phyloP scores from a whole-genome alignment of 2,797 vertebrate genomes.

The Darevskia nairensis region DNA sequence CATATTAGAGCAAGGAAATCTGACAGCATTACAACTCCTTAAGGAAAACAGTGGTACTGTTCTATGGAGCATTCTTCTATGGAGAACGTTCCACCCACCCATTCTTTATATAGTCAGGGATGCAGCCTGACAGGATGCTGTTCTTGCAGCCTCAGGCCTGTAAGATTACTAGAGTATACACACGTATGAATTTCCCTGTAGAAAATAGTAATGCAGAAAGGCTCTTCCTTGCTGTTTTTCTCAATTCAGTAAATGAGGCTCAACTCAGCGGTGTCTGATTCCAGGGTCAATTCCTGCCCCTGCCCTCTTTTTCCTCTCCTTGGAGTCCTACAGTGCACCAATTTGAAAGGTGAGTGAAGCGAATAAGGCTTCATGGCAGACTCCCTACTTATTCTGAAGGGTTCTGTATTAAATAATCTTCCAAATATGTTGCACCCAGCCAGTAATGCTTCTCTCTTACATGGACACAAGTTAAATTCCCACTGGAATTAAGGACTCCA shows the following conservation, averaged over 20 bases:
- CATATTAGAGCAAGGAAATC: neutral
- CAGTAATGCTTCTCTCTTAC: neutral
- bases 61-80: neutral
- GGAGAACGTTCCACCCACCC: too few species aligned
- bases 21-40: neutral
- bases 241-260: neutral
- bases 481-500: neutral
- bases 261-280: neutral
- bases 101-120: too few species aligned
- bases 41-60: neutral
- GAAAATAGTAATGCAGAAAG: too few species aligned
- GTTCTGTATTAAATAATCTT: too few species aligned
- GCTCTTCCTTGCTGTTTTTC: neutral
- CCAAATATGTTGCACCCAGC: neutral
- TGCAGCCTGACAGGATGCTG: neutral
- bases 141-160: too few species aligned
- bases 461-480: neutral
- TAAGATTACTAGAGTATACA: neutral
- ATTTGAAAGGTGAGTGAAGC: neutral
- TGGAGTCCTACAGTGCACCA: neutral
- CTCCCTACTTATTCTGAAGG: too few species aligned
- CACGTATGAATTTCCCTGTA: neutral
- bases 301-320: neutral
- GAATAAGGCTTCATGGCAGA: neutral
- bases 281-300: too few species aligned